Conservation (phyloP, 92 coral and sea anemone genomes). For the Chrysogorgia sp. region DNA sequence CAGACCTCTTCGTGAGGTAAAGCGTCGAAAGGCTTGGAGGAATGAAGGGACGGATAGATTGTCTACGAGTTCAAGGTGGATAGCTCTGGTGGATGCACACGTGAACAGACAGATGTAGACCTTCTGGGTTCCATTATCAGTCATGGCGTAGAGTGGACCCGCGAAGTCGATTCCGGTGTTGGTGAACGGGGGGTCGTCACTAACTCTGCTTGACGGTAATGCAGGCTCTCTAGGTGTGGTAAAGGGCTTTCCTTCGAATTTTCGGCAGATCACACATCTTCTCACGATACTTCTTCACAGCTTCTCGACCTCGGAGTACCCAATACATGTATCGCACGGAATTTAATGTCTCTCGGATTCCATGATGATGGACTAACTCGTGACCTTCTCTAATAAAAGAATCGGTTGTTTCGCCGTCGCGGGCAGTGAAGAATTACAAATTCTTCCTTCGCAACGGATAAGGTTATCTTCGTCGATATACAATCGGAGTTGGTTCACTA, state of each 20-base stretch:
- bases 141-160: conserved; percentile 52
- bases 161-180: conserved; percentile 55
- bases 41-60: conserved; percentile 13
- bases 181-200: conserved; percentile 52
- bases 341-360: conserved; percentile 11
- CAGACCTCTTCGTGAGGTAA: conserved; percentile 31
- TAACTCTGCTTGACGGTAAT: too few species aligned
- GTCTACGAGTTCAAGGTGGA: conserved; percentile 15
- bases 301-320: too few species aligned
- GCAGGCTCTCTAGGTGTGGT: too few species aligned
- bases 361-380: conserved; percentile 13
- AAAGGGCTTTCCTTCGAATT: too few species aligned
- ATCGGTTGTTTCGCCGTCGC: background rate
- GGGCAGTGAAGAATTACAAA: background rate
- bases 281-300: conserved; percentile 3
- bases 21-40: conserved; percentile 41
- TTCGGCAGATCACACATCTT: conserved; percentile 28
- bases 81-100: conserved; percentile 2
- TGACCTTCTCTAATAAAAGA: conserved; percentile 24
- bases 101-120: conserved; percentile 17
- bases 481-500: conserved; percentile 4
- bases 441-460: conserved; percentile 25
- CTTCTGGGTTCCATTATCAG: conserved; percentile 22
- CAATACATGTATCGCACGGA: background rate
- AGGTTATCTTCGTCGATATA: background rate